Base-by-base conservation (phyloP, 2,113 vertebrate species). In the Petrocephalus zakoni region DNA sequence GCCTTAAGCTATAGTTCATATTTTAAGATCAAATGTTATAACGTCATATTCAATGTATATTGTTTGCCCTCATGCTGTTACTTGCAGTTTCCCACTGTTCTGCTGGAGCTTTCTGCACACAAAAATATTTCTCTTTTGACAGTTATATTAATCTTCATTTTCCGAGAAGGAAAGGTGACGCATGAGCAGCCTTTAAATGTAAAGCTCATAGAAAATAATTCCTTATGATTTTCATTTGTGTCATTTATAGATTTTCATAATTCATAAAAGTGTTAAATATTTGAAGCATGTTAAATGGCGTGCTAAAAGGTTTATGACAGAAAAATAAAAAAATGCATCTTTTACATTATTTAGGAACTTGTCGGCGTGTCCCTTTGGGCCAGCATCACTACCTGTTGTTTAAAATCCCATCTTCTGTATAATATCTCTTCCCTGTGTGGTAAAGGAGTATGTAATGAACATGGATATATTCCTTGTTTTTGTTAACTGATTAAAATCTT, bases 131-230 rank as follows among this genome's bases (percentile, higher is more conserved):
- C n/a, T 87, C 85, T 61, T 88, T 94, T 94, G 92, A 95, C 94
- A 93, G 93, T 92, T 93, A 94, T 93, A 92, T 93, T 90, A 75
- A 90, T 89, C 68, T 87, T 88, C 78, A 61, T 56, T 87, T 90
- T 86, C 89, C 91, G 90, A 89, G 46, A 78, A 83, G 87, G 87
- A 86, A 91, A 88, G 72, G 72, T 42, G 72, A 78, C 1, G 15
- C 72, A 34, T 78, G 72, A 78, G 93, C 94, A 93, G 93, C 95
- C 95, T 96, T 94, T 94, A 95, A 93, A 94, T 95, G 93, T 95
- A 95, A 94, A 95, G 95, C 95, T 93, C 95, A 96, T 42, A 96
- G 95, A 95, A 95, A 93, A 94, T 93, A 93, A 90, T 95, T 94
- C 90, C 95, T 85, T 84, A 88, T 89, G 64, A 86, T 87, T 85